These are phyloP conservation scores for Lepisosteus oculatus DNA, from an alignment of 2,113 vertebrate species.

Conservation along the genomic window DNA sequence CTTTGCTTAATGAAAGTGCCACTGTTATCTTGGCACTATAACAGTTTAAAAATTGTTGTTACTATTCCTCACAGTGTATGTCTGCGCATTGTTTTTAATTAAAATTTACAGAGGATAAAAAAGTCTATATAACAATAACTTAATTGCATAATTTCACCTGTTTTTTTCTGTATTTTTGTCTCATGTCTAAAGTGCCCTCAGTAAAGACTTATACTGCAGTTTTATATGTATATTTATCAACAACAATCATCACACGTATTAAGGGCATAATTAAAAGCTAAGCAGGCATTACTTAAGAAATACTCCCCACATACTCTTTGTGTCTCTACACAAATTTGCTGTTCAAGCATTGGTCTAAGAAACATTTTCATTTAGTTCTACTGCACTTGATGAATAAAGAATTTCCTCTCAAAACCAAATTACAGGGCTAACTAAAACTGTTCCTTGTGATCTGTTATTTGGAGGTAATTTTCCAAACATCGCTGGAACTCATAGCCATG, in stretches of 20 bases:
- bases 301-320: neutral
- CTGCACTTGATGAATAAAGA: constrained; percentile 72
- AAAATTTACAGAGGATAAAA: too few relatives aligned
- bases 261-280: too few relatives aligned
- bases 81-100: too few relatives aligned
- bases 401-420: constrained; percentile 79
- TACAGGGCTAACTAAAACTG: constrained; percentile 67
- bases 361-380: constrained; percentile 68
- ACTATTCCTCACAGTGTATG: too few relatives aligned
- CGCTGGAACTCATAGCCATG: constrained; percentile 65
- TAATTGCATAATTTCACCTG: too few relatives aligned
- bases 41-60: too few relatives aligned
- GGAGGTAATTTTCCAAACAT: constrained; percentile 74
- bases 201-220: neutral
- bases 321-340: constrained; percentile 25
- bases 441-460: constrained; percentile 78
- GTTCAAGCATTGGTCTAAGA: constrained; percentile 48
- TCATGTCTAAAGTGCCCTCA: neutral
- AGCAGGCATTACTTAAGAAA: neutral
- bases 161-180: neutral
- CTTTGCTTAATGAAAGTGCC: too few relatives aligned
- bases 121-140: too few relatives aligned
- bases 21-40: too few relatives aligned
- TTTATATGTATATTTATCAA: neutral
- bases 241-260: neutral